Evolutionary conservation across 2,888 invertebrate genomes (phyloP), one percentile per base, ranked within the genome.

Genomic region (Peribatodes rhomboidaria): DNA sequence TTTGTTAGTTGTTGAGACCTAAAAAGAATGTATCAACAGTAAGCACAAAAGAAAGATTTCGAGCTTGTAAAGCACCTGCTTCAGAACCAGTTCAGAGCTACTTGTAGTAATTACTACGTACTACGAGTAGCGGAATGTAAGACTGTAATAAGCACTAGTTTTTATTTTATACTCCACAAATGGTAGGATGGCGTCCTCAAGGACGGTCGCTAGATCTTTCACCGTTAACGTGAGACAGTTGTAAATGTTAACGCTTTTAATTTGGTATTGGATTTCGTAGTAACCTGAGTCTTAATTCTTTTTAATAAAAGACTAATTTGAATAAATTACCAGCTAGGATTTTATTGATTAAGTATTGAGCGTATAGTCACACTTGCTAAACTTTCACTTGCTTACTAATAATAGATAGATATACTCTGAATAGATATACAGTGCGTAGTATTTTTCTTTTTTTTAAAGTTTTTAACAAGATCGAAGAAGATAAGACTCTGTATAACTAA

Each of bases 101-200:
- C 41, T 16, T 41, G 13, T 11, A 55, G 56, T 56, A 61, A 57
- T 61, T 56, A 61, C 60, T 60, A 60, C 64, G 44, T 65, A 60
- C 56, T 61, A 56, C 60, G 31, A 55, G 59, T 46, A 50, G 44
- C 47, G 63, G 55, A 56, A 60, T 61, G 60, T 52, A 33, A 50
- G 56, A 52, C 56, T 47, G 13, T 42, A 65, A 46, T 64, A 54
- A 46, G 49, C 60, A 27, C 60, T 60, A 56, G 55, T 42, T 41
- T 59, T 56, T n/a, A n/a, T n/a, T 61, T 64, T 64, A 42, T 41
- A 13, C 16, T 14, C 33, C n/a, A 20, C 50, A 60, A 46, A 65
- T 18, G 44, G 60, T 50, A 35, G 10, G 44, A 49, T 37, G 14
- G 49, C 50, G 39, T 35, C 52, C 39, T 56, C 65, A 65, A 65